Evolutionary conservation across 2,797 vertebrate genomes (phyloP), one percentile per base, ranked within the genome.

Genomic region (Chelidonichthys spinosus): DNA sequence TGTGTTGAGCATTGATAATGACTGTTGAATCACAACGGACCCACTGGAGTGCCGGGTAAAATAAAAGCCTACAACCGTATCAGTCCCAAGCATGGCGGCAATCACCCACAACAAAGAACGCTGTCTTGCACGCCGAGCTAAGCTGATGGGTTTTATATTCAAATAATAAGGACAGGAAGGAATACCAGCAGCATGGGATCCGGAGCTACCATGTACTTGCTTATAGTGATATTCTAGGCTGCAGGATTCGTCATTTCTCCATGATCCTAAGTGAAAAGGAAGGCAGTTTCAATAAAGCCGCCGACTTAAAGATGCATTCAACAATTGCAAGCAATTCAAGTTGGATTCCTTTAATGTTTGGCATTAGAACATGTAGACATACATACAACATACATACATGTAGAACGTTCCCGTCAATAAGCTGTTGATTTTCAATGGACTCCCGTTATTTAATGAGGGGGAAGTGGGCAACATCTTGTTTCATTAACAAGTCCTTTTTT

Each of bases 1-100:
- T 92, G 90, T 93, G 92, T 88, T 88, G 80, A 82, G 81, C 83
- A 76, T 90, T 92, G 92, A 94, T 94, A 93, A 94, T 93, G 89
- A 89, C 85, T 85, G 79, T 47, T 76, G 87, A 91, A 90, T 88
- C 84, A 81, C 83, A 75, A 77, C 35, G 53, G 82, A 79, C 82
- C 85, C 83, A 85, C 79, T 85, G 81, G 79, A 89, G 85, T 76
- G 83, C 60, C 6, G 83, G 69, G 65, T 81, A 68, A 81, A 90
- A 92, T 88, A 86, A 89, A 93, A 81, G 86, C 78, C 11, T 70
- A 87, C 83, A 89, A 83, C 87, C 88, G 11, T 93, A 92, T 94
- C 93, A 87, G 90, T 83, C 81, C 86, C 76, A 4, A 88, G 87
- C 90, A 92, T 63, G 84, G 89, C 82, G 74, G 79, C 90, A 81